A percentile compares a stretch with the other conserved stretches of the same genome.
These are phyloP conservation scores for Seira sanloemensis DNA, from an alignment of 2,888 invertebrate species.

Conservation along the genomic window DNA sequence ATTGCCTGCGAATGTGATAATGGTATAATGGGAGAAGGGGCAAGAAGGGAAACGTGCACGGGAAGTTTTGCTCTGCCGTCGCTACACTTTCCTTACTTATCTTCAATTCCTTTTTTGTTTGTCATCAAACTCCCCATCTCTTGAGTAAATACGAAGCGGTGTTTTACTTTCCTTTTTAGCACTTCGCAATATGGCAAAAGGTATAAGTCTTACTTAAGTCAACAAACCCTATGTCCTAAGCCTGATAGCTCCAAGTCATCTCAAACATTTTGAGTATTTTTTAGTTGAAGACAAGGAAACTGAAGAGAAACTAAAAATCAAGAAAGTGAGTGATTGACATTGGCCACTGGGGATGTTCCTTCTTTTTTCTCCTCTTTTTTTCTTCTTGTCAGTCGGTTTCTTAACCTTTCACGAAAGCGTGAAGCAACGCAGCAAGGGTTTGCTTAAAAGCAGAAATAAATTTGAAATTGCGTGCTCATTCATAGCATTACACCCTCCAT, in stretches of 20 bases:
- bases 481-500: neutral
- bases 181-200: too few species aligned
- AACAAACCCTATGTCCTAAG: neutral
- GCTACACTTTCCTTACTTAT: neutral
- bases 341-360: constrained; percentile 32
- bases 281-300: neutral
- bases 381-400: neutral
- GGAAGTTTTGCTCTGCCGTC: too few species aligned
- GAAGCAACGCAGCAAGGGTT: neutral
- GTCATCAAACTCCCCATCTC: neutral
- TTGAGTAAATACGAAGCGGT: neutral
- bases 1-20: too few species aligned
- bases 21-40: too few species aligned
- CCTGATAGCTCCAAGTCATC: constrained; percentile 4
- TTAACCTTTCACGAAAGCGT: constrained; percentile 1
- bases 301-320: too few species aligned
- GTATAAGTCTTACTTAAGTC: neutral
- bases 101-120: neutral
- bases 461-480: constrained; percentile 1
- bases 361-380: neutral
- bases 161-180: neutral
- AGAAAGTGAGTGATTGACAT: constrained; percentile 28
- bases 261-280: neutral
- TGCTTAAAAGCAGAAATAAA: neutral
- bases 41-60: too few species aligned